Evolutionary conservation across 2,888 invertebrate species (phyloP), one percentile per base, ranked within the genome.

Genomic region (Criorhina ranunculi): DNA sequence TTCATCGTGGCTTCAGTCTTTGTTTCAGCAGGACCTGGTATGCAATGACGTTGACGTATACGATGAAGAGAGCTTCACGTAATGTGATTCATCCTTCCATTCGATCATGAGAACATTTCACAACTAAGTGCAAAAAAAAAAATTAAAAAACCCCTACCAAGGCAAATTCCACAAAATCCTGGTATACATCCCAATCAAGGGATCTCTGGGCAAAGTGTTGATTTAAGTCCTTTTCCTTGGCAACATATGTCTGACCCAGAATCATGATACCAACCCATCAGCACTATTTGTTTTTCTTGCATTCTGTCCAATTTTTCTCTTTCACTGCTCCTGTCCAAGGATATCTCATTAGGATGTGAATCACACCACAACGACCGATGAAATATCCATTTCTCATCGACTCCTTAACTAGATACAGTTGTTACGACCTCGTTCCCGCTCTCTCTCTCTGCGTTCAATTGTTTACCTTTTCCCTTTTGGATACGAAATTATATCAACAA

Each of bases 321-420:
- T n/a, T 69, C 15, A 9, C 44, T 33, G 40, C 24, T 70, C 51
- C 55, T 75, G 24, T 37, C 35, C 55, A 66, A 72, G 78, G 66
- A 85, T 73, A 85, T 75, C 83, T 69, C 78, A 79, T 85, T 85
- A 79, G 79, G 79, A 85, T 69, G 73, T 75, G 44, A 64, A 42
- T 62, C 69, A 73, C 57, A 55, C 44, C 55, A 59, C 51, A 44
- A 55, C 44, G 17, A 44, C 53, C 78, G 75, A 70, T 75, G 46
- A 46, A 62, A 66, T 75, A 85, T 76, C 85, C 53, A 75, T 85
- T 78, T 75, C 67, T 55, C 72, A 79, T 67, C 73, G 62, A 78
- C 73, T 77, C 80, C 69, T 69, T 64, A 69, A 70, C 69, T 40
- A 69, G 57, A 75, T 69, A 69, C 69, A 79, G 83, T 78, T 78